Percentiles rank a stretch among this genome's conserved stretches.
These are phyloP conservation scores for Choristoneura fumiferana DNA, from an alignment of 1,140 invertebrate genomes.

Conservation along the genomic window DNA sequence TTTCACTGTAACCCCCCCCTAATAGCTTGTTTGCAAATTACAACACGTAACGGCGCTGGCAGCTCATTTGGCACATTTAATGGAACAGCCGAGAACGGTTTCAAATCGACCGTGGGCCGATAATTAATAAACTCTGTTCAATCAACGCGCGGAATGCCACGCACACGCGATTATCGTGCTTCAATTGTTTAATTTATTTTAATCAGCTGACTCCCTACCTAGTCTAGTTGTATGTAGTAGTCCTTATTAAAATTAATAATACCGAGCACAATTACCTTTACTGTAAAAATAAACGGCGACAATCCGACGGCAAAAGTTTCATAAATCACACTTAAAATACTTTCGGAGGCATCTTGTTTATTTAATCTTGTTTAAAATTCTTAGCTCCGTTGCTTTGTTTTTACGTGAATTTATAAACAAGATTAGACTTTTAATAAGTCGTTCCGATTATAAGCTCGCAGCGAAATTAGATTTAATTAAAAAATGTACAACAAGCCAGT, in stretches of 20 bases:
- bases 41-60: conserved; percentile 45
- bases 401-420: conserved; percentile 11
- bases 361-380: neutral
- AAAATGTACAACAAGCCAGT: neutral
- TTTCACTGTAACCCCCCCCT: conserved; percentile 56
- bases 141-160: conserved; percentile 4
- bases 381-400: conserved; percentile 12
- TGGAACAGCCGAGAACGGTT: conserved; percentile 26
- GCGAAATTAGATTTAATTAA: conserved; percentile 2
- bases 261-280: too few relatives aligned
- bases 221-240: too few relatives aligned
- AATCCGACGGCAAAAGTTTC: neutral
- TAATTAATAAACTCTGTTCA: conserved; percentile 16
- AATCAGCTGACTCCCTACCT: too few relatives aligned
- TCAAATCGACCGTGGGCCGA: conserved; percentile 13
- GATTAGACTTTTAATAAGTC: conserved; percentile 14
- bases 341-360: conserved; percentile 1
- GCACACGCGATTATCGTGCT: neutral
- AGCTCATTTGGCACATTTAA: conserved; percentile 30
- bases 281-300: conserved; percentile 9
- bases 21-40: conserved; percentile 68
- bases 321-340: conserved; percentile 18
- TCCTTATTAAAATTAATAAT: too few relatives aligned
- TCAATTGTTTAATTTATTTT: neutral
- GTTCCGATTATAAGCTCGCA: conserved; percentile 1